These are phyloP conservation scores for Melanaphis sacchari DNA, from an alignment of 1,140 invertebrate genomes.

Conservation along the genomic window DNA sequence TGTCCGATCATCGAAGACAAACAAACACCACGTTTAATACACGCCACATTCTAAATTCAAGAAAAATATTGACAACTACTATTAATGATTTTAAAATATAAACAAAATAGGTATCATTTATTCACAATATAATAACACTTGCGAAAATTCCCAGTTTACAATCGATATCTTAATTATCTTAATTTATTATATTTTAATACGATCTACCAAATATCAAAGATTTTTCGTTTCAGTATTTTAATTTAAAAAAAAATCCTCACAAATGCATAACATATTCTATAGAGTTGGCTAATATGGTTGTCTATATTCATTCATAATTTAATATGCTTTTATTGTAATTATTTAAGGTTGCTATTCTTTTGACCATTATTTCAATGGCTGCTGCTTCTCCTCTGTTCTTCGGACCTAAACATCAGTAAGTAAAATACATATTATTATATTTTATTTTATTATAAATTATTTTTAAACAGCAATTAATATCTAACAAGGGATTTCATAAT, in stretches of 20 bases:
- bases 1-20: background rate
- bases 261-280: background rate
- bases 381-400: slow-evolving; percentile 26
- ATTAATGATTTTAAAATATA: too few relatives aligned
- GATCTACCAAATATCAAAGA: background rate
- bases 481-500: background rate
- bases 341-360: slow-evolving; percentile 42
- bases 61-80: too few relatives aligned
- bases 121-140: background rate
- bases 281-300: background rate
- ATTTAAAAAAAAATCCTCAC: background rate
- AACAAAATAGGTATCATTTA: too few relatives aligned
- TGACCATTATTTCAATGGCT: slow-evolving; percentile 16
- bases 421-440: background rate
- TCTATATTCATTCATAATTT: background rate
- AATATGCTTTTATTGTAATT: background rate
- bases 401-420: slow-evolving; percentile 33
- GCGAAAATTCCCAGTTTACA: background rate
- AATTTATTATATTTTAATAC: background rate
- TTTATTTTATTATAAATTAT: background rate
- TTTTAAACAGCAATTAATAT: background rate
- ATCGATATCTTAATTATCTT: background rate
- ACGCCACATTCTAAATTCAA: background rate
- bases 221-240: background rate
- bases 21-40: background rate